Evolutionary conservation across 1,140 invertebrate genomes (phyloP), one percentile per base, ranked within the genome.

Genomic region (Drosophila pruinosa): DNA sequence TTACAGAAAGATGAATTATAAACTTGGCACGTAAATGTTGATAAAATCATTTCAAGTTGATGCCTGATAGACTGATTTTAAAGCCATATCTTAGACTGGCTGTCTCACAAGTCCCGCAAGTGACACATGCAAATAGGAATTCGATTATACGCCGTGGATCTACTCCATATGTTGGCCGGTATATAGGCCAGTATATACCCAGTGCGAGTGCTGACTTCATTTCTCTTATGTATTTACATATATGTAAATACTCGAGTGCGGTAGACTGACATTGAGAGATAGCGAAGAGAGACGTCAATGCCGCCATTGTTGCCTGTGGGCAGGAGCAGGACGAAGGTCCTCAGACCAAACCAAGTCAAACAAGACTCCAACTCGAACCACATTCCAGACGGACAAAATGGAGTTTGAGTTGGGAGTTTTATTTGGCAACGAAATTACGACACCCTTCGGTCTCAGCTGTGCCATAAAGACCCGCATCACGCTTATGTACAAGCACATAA

Each of bases 391-490:
- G n/a, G 5, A 67, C 65, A 86, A 86, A 88, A 85, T 89, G 86
- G 72, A 89, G 86, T 85, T 81, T 89, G 86, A 57, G 85, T 85
- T 89, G 71, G 31, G 4, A n/a, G 41, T 21, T 48, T 7, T 77
- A 68, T 79, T 85, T 75, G 76, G 77, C 80, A 89, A 89, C 78
- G 68, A 85, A 89, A 89, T 89, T 81, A 89, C 86, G 86, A 80
- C 85, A 80, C 86, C 85, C 85, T 89, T 72, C 48, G 58, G 19
- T 5, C 48, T 57, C 68, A 65, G 74, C 59, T 71, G 65, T 79
- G 57, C 61, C 57, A 72, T 39, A 72, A 78, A 77, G 38, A 62
- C 54, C 61, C 58, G 59, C 59, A 53, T 57, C 36, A 17, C 7
- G 45, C 43, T 57, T 72, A 67, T 80, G 52, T 52, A 50, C 21